A percentile compares a stretch with the other conserved stretches of the same genome.
Evolutionary conservation across 2,888 invertebrate genomes (phyloP).

Genomic region (Diaphora mendica): DNA sequence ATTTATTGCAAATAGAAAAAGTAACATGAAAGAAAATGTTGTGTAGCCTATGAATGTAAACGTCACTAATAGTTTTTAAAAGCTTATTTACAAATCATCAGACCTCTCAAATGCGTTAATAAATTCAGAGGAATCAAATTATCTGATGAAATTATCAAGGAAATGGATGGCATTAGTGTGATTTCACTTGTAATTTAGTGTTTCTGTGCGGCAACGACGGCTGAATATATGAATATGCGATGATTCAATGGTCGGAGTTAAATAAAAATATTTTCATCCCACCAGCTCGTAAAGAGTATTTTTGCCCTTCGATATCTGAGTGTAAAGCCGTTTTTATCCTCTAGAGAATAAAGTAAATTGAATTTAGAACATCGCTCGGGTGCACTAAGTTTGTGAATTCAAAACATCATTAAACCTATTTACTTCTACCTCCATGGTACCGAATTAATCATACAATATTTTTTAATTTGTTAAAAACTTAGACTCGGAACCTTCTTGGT

Average conservation of each 20-base stretch:
- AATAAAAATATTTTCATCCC: conserved; percentile 33
- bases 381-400: too few relatives aligned
- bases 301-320: too few relatives aligned
- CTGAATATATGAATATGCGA: conserved; percentile 16
- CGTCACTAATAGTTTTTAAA: conserved; percentile 45
- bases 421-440: too few relatives aligned
- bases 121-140: conserved; percentile 46
- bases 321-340: too few relatives aligned
- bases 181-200: conserved; percentile 46
- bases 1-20: conserved; percentile 75
- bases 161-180: conserved; percentile 42
- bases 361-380: too few relatives aligned
- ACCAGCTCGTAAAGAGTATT: too few relatives aligned
- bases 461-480: too few relatives aligned
- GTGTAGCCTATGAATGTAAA: conserved; percentile 66
- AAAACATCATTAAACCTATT: too few relatives aligned
- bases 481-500: too few relatives aligned
- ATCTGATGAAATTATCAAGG: conserved; percentile 52
- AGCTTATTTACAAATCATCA: conserved; percentile 52
- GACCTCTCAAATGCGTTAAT: conserved; percentile 38
- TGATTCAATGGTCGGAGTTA: conserved; percentile 17
- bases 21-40: conserved; percentile 77
- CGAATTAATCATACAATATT: too few relatives aligned
- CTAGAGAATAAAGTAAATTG: too few relatives aligned
- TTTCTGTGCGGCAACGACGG: conserved; percentile 38